phyloP scores from a whole-genome alignment of 2,797 vertebrate species.

The Scarus forsteni region DNA sequence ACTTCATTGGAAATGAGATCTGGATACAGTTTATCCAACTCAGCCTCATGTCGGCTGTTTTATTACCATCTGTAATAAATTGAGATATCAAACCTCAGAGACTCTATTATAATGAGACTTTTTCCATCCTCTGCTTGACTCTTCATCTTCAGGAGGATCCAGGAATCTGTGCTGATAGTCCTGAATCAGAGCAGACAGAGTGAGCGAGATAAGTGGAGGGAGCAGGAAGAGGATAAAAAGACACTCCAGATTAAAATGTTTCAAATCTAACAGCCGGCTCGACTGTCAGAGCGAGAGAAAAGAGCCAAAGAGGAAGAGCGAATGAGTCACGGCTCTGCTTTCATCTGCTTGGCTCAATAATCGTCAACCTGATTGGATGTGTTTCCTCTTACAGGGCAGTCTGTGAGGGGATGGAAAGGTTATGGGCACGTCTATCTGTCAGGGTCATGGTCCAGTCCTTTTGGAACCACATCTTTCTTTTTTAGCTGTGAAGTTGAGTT shows the following conservation, averaged over 20 bases:
- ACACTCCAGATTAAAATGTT: conserved; percentile 21
- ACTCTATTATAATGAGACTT: conserved; percentile 1
- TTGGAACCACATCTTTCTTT: too few relatives aligned
- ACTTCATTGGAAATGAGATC: too few relatives aligned
- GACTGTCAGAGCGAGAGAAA: neutral
- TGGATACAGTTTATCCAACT: too few relatives aligned
- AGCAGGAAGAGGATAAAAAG: conserved; percentile 17
- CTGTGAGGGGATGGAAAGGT: neutral
- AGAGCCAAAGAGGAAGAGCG: neutral
- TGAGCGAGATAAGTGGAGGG: conserved; percentile 11
- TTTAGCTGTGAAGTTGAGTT: too few relatives aligned
- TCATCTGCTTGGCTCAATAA: conserved; percentile 21
- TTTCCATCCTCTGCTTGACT: neutral
- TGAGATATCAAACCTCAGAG: neutral
- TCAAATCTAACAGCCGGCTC: neutral
- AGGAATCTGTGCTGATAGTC: neutral
- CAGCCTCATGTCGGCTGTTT: too few relatives aligned
- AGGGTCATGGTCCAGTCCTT: neutral
- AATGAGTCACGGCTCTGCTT: conserved; percentile 12
- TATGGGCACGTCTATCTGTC: neutral
- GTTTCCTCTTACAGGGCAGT: neutral
- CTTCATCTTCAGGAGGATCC: neutral
- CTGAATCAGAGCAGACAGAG: conserved; percentile 11
- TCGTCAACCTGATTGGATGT: conserved; percentile 5
- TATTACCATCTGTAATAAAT: neutral